phyloP scores from a whole-genome alignment of 2,113 vertebrate genomes.

The Burhinus oedicnemus region DNA sequence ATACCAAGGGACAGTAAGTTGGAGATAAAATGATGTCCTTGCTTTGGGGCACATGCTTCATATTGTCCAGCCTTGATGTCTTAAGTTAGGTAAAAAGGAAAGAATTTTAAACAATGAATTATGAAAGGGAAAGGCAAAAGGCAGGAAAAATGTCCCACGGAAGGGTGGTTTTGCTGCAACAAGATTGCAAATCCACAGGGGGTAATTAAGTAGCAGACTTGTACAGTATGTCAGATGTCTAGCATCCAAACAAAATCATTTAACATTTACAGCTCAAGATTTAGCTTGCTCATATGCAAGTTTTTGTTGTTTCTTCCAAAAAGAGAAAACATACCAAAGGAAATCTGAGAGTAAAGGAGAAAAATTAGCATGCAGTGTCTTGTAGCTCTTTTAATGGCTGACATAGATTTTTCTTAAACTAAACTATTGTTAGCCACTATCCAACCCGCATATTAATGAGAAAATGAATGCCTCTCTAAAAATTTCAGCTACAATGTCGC shows the following conservation, averaged over 20 bases:
- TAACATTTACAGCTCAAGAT: slow-evolving; percentile 55
- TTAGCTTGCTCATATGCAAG: slow-evolving; percentile 57
- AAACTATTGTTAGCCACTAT: slow-evolving; percentile 66
- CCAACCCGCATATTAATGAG: slow-evolving; percentile 74
- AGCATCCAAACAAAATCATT: slow-evolving; percentile 50
- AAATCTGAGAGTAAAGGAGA: slow-evolving; percentile 45
- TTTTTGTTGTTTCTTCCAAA: slow-evolving; percentile 60
- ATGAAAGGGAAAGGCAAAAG: slow-evolving; percentile 20
- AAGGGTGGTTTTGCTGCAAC: slow-evolving; percentile 42
- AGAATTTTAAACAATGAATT: slow-evolving; percentile 38
- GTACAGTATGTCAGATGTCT: slow-evolving; percentile 58
- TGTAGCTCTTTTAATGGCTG: slow-evolving; percentile 68
- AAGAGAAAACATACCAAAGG: slow-evolving; percentile 18
- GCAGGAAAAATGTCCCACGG: slow-evolving; percentile 39
- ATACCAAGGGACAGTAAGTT: background rate
- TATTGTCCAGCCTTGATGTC: slow-evolving; percentile 16
- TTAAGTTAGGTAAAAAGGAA: slow-evolving; percentile 20
- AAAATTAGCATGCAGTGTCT: slow-evolving; percentile 62
- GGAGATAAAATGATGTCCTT: slow-evolving; percentile 24
- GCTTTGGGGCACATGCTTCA: background rate
- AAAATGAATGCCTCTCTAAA: slow-evolving; percentile 67
- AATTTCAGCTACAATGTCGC: slow-evolving; percentile 69
- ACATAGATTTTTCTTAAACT: slow-evolving; percentile 76
- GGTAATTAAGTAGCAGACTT: slow-evolving; percentile 66
- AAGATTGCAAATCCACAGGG: slow-evolving; percentile 65